Percentiles rank a stretch among this genome's conserved stretches.
Evolutionary conservation across 1,140 invertebrate genomes (phyloP).

Genomic region (Ditylenchus dipsaci): DNA sequence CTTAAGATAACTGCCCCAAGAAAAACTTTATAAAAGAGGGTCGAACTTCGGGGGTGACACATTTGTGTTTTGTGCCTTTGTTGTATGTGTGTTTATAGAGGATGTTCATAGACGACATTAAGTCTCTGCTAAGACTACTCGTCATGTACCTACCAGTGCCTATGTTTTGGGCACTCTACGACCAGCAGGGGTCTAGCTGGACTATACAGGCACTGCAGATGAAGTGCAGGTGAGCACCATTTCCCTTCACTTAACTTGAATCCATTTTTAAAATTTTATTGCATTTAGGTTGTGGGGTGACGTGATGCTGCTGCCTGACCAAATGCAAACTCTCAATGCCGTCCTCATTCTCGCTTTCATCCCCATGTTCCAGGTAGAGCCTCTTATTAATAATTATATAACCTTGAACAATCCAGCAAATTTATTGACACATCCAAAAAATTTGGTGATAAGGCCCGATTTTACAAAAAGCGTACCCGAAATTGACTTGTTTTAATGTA

Average conservation of each 20-base stretch:
- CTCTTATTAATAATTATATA: too few relatives aligned
- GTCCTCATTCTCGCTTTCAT: conserved; percentile 49
- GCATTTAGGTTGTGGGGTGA: conserved; percentile 16
- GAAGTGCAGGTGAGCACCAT: conserved; percentile 28
- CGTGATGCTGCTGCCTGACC: conserved; percentile 71
- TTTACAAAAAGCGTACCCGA: too few relatives aligned
- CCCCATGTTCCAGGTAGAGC: conserved; percentile 43
- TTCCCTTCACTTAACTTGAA: too few relatives aligned
- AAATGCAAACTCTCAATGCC: conserved; percentile 69
- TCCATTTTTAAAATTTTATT: too few relatives aligned
- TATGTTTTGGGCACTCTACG: conserved; percentile 75
- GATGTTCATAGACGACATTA: conserved; percentile 60
- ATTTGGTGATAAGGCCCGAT: too few relatives aligned
- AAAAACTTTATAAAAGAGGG: too few relatives aligned
- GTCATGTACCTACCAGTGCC: conserved; percentile 62
- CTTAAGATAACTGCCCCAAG: too few relatives aligned
- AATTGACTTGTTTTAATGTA: background rate
- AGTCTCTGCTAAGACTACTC: conserved; percentile 59
- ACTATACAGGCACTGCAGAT: conserved; percentile 38
- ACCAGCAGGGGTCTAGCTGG: conserved; percentile 59
- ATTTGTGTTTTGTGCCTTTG: too few relatives aligned
- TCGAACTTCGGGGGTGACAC: too few relatives aligned
- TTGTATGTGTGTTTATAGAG: conserved; percentile 16
- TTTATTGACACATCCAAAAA: too few relatives aligned
- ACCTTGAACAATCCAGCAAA: too few relatives aligned